Percentiles rank a stretch among this genome's conserved stretches.
These are phyloP conservation scores for Varanus komodoensis DNA, from an alignment of 2,113 vertebrate genomes.

Conservation along the genomic window DNA sequence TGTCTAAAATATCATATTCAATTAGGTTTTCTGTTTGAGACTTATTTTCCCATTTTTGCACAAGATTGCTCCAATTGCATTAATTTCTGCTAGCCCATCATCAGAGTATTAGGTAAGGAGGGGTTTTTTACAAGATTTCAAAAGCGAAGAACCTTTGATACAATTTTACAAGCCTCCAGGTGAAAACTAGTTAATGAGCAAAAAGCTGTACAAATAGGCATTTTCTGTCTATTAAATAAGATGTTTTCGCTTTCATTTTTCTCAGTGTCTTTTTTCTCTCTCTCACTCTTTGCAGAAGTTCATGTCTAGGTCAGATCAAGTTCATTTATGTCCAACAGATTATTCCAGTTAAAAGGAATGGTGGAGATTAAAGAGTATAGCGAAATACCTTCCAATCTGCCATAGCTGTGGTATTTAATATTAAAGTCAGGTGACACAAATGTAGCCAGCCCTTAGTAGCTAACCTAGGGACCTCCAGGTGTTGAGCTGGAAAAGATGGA, in stretches of 20 bases:
- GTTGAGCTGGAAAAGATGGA: constrained; percentile 88
- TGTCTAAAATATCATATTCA: background rate
- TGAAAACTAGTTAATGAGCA: background rate
- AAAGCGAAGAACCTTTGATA: constrained; percentile 21
- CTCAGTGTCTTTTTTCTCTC: background rate
- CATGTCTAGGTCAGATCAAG: constrained; percentile 83
- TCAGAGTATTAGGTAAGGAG: constrained; percentile 3
- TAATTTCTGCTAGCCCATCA: constrained; percentile 2
- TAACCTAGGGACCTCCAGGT: constrained; percentile 86
- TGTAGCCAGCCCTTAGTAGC: constrained; percentile 62
- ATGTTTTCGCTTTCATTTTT: background rate
- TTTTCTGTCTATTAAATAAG: constrained; percentile 38
- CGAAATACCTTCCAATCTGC: constrained; percentile 67
- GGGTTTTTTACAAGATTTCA: background rate
- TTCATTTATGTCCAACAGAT: constrained; percentile 79
- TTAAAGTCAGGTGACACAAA: constrained; percentile 77
- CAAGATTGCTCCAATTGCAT: constrained; percentile 24
- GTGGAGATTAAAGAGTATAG: constrained; percentile 64
- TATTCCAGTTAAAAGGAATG: constrained; percentile 74
- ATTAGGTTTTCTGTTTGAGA: constrained; percentile 28
- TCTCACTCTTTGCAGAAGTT: constrained; percentile 47
- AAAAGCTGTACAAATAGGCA: background rate
- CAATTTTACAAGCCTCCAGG: background rate
- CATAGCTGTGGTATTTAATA: constrained; percentile 61
- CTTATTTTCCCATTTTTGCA: background rate